Evolutionary conservation across 2,113 vertebrate species (phyloP).

Genomic region (Barnardius zonarius): DNA sequence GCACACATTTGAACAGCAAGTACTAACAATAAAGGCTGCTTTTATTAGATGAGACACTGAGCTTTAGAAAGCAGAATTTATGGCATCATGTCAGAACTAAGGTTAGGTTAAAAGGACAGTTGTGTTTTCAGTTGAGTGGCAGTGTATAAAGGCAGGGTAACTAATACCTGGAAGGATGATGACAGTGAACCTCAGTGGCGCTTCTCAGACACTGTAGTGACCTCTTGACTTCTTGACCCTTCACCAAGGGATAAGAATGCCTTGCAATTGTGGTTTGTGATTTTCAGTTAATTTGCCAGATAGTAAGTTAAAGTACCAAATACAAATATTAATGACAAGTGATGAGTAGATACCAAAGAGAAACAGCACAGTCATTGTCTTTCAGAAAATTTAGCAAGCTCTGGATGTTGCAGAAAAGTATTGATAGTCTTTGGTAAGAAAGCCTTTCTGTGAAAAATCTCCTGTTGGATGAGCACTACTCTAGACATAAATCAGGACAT

Average conservation of each 20-base stretch:
- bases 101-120: background rate
- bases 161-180: too few species aligned
- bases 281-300: background rate
- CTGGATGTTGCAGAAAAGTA: background rate
- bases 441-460: background rate
- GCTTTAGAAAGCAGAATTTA: background rate
- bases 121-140: background rate
- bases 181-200: background rate
- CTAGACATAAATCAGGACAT: background rate
- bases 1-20: background rate
- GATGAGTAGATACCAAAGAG: background rate
- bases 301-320: background rate
- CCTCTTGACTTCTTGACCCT: background rate
- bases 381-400: background rate
- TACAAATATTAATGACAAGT: background rate
- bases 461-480: background rate
- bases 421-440: background rate
- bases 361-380: background rate
- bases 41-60: background rate
- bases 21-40: background rate
- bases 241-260: background rate
- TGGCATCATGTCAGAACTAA: background rate
- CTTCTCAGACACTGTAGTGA: background rate
- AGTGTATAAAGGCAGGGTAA: background rate
- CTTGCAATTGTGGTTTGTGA: background rate